Evolutionary conservation across 2,888 invertebrate species (phyloP).

Genomic region (Pelosia muscerda): DNA sequence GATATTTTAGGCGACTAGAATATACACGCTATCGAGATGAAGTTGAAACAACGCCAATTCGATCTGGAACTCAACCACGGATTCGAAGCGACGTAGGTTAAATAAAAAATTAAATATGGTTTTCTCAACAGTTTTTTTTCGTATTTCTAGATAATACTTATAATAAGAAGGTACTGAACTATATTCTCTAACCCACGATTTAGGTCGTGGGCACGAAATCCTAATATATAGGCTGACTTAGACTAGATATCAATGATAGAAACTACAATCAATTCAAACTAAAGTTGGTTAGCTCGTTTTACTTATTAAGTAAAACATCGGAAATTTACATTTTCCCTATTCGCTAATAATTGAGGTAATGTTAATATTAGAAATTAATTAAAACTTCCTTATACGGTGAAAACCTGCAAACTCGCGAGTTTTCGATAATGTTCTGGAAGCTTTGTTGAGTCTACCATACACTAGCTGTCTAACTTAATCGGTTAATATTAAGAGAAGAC

Average conservation of each 20-base stretch:
- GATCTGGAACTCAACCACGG: neutral
- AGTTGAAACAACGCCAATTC: constrained; percentile 47
- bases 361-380: neutral
- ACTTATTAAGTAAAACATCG: neutral
- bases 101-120: no score
- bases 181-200: no score
- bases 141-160: no score
- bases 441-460: constrained; percentile 1
- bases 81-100: neutral
- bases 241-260: neutral
- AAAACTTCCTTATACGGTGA: neutral
- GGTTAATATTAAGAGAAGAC: neutral
- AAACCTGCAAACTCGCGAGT: neutral
- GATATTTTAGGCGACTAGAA: constrained; percentile 63
- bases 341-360: neutral
- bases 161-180: no score
- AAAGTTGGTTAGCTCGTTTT: neutral
- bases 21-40: constrained; percentile 66
- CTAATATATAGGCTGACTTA: no score
- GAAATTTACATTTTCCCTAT: no score
- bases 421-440: neutral
- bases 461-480: neutral
- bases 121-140: no score
- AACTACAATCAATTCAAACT: neutral
- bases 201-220: no score